These are phyloP conservation scores for Drosophila austrosaltans DNA, from an alignment of 2,888 invertebrate species.

Conservation along the genomic window DNA sequence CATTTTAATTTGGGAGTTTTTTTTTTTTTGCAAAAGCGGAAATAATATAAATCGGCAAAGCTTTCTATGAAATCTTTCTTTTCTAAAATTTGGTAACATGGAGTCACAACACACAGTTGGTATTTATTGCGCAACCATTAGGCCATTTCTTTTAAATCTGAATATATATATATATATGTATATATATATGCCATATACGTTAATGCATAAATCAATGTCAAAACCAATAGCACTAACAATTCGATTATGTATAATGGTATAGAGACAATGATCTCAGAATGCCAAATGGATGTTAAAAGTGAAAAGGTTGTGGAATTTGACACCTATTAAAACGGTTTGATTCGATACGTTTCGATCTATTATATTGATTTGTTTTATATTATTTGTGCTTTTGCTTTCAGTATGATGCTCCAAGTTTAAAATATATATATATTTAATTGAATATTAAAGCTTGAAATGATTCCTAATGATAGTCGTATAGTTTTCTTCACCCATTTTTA, in stretches of 20 bases:
- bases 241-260: conserved; percentile 44
- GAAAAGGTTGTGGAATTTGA: conserved; percentile 62
- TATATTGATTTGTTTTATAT: conserved; percentile 29
- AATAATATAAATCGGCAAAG: conserved; percentile 32
- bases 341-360: neutral
- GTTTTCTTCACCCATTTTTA: conserved; percentile 42
- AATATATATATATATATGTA: neutral
- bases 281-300: conserved; percentile 46
- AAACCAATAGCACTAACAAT: conserved; percentile 10
- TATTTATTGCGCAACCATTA: conserved; percentile 58
- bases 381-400: conserved; percentile 52
- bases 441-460: conserved; percentile 44
- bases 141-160: conserved; percentile 25
- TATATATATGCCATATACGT: conserved; percentile 9
- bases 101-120: neutral
- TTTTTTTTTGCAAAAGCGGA: conserved; percentile 36
- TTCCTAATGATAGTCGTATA: conserved; percentile 32
- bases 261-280: conserved; percentile 52
- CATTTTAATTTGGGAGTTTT: conserved; percentile 5
- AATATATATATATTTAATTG: conserved; percentile 57
- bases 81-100: conserved; percentile 5
- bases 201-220: conserved; percentile 52
- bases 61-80: conserved; percentile 11
- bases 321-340: conserved; percentile 58
- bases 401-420: conserved; percentile 28